phyloP scores from a whole-genome alignment of 2,797 vertebrate species.

The Anableps anableps region DNA sequence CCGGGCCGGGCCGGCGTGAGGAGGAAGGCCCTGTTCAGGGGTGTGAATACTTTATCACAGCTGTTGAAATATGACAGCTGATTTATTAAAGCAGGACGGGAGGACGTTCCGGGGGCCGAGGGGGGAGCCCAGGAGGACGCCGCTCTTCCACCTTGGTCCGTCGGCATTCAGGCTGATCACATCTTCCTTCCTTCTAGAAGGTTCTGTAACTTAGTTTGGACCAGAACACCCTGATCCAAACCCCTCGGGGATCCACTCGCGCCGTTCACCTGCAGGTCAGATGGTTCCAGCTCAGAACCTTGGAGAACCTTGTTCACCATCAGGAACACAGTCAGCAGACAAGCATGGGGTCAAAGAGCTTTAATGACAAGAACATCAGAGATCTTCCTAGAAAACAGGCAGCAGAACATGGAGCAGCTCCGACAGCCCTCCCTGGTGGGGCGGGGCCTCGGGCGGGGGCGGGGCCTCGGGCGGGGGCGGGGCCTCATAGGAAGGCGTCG shows the following conservation, averaged over 20 bases:
- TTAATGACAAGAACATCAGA: not conserved
- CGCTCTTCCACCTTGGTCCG: no score
- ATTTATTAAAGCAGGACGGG: no score
- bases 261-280: not conserved
- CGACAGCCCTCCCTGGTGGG: not conserved
- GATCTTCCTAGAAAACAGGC: not conserved
- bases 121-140: not conserved
- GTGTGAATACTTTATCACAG: no score
- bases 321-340: not conserved
- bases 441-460: not conserved
- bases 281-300: no score
- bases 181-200: no score
- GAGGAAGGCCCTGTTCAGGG: no score
- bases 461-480: not conserved
- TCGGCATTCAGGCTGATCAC: no score
- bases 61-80: no score
- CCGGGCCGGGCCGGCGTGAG: no score
- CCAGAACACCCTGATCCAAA: not conserved
- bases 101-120: not conserved
- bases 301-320: not conserved
- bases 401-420: not conserved
- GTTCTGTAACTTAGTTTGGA: not conserved
- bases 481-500: conserved; percentile 72
- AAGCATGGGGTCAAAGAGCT: not conserved
- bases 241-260: not conserved